Evolutionary conservation across 2,797 vertebrate genomes (phyloP).

Genomic region (Potorous gilbertii): DNA sequence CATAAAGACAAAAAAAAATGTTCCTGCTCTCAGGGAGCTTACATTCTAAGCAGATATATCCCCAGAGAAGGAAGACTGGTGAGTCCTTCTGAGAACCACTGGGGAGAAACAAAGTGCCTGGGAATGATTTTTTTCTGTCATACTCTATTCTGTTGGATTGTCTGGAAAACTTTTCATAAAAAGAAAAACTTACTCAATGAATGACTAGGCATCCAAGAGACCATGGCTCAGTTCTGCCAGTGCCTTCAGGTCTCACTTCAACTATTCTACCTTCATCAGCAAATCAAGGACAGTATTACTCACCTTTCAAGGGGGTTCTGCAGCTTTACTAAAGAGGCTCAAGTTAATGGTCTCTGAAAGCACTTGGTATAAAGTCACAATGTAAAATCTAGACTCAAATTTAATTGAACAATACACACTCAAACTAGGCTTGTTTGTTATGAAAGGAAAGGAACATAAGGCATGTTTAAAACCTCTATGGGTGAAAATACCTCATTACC

Average conservation of each 20-base stretch:
- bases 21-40: neutral
- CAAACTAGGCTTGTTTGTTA: conserved; percentile 23
- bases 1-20: neutral
- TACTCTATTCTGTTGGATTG: neutral
- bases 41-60: conserved; percentile 14
- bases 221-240: conserved; percentile 26
- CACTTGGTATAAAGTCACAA: neutral
- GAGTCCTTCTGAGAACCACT: conserved; percentile 24
- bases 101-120: neutral
- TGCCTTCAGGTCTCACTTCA: neutral
- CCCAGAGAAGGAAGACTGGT: neutral
- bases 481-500: neutral
- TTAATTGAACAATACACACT: neutral
- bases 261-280: neutral
- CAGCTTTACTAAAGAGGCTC: conserved; percentile 17
- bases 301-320: conserved; percentile 6
- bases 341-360: conserved; percentile 29
- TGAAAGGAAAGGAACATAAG: conserved; percentile 8
- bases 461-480: conserved; percentile 5
- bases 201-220: neutral
- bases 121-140: neutral
- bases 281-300: conserved; percentile 24
- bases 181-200: neutral
- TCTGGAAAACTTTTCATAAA: neutral
- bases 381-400: neutral